Conservation (phyloP, 2,888 invertebrate species). For the Drosophila colorata region DNA sequence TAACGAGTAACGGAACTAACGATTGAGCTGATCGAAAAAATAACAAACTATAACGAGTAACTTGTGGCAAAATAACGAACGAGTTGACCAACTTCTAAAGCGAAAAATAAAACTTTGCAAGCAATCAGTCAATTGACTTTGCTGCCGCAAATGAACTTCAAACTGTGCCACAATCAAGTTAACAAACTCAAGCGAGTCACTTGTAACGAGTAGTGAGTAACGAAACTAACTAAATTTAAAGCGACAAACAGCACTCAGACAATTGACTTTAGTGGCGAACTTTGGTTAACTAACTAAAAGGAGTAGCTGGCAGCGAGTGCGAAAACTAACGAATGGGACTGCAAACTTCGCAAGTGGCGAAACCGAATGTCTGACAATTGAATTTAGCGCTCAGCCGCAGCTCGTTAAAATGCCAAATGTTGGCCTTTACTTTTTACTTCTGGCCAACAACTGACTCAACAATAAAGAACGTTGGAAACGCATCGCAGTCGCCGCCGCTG, state of each 20-base stretch:
- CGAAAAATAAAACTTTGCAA: not conserved
- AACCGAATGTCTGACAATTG: conserved; percentile 24
- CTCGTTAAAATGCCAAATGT: conserved; percentile 65
- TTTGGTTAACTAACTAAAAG: conserved; percentile 7
- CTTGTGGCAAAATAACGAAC: conserved; percentile 5
- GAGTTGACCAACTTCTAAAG: not conserved
- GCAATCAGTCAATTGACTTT: conserved; percentile 1
- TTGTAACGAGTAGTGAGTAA: not conserved
- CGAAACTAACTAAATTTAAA: conserved; percentile 19
- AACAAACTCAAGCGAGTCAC: not conserved
- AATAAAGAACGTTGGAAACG: conserved; percentile 37
- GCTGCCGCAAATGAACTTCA: not conserved
- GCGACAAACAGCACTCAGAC: not conserved
- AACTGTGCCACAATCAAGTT: not conserved
- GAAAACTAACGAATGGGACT: conserved; percentile 5
- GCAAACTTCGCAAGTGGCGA: conserved; percentile 6
- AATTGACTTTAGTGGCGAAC: conserved; percentile 28
- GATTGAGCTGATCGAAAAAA: too few relatives aligned
- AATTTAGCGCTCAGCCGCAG: conserved; percentile 22
- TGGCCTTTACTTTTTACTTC: conserved; percentile 53
- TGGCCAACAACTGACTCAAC: conserved; percentile 22
- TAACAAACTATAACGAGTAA: not conserved
- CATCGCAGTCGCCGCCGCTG: conserved; percentile 17
- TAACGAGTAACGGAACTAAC: too few relatives aligned
- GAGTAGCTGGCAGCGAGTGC: conserved; percentile 18